A percentile compares a stretch with the other conserved stretches of the same genome.
These are phyloP conservation scores for Ligdia adustata DNA, from an alignment of 2,888 invertebrate genomes.

Conservation along the genomic window DNA sequence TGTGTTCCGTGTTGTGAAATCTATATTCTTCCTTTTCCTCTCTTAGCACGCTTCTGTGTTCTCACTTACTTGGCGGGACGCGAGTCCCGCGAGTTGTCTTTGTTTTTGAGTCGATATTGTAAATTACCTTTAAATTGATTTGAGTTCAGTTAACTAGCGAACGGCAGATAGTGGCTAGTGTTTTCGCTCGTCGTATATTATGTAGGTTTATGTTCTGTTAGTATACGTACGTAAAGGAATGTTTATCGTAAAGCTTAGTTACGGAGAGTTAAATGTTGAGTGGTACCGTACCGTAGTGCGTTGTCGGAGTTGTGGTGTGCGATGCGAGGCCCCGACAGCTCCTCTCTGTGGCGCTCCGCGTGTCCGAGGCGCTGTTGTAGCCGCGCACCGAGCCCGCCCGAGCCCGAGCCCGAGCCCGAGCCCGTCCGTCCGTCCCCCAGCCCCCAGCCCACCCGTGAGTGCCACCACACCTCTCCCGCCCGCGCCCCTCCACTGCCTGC, in stretches of 20 bases:
- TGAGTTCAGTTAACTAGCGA: constrained; percentile 81
- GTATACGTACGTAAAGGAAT: constrained; percentile 80
- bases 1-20: constrained; percentile 84
- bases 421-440: constrained; percentile 42
- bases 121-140: constrained; percentile 76
- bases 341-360: constrained; percentile 56
- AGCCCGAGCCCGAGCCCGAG: constrained; percentile 26
- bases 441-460: constrained; percentile 47
- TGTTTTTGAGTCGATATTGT: constrained; percentile 81
- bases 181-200: constrained; percentile 72
- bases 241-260: constrained; percentile 81
- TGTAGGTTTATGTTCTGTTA: constrained; percentile 81
- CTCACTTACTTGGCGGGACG: constrained; percentile 83
- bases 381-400: constrained; percentile 33
- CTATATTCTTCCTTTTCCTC: constrained; percentile 82
- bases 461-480: constrained; percentile 58
- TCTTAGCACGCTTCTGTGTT: constrained; percentile 86
- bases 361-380: constrained; percentile 56
- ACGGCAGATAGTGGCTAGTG: constrained; percentile 83
- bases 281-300: constrained; percentile 81
- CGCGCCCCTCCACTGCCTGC: constrained; percentile 73
- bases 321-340: constrained; percentile 67
- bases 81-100: constrained; percentile 79
- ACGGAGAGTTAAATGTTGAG: constrained; percentile 80
- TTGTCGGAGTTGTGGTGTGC: constrained; percentile 76